These are phyloP conservation scores for Podargus strigoides DNA, from an alignment of 2,797 vertebrate genomes.

Conservation along the genomic window DNA sequence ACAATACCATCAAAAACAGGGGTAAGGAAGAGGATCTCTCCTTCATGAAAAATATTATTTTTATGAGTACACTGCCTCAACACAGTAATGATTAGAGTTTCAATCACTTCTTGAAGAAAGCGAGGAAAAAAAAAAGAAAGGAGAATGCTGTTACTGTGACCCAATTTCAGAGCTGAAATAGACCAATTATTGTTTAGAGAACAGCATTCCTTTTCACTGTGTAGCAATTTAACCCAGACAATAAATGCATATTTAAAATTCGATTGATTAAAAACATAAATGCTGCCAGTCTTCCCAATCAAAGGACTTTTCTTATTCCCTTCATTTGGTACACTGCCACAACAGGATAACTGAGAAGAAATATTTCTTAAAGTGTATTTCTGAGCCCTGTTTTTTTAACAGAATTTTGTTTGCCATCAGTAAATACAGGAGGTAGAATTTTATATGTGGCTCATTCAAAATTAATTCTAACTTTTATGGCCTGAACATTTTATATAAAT, in stretches of 20 bases:
- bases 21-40: not conserved
- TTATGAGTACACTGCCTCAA: not conserved
- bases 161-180: slow-evolving; percentile 8
- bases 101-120: not conserved
- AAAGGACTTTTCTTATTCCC: not conserved
- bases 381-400: not conserved
- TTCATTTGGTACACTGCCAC: not conserved
- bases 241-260: slow-evolving; percentile 25
- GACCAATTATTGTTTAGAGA: not conserved
- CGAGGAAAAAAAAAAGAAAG: not conserved
- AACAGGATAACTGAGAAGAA: not conserved
- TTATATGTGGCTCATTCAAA: not conserved
- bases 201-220: not conserved
- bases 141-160: not conserved
- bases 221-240: slow-evolving; percentile 12
- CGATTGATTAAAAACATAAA: not conserved
- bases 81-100: not conserved
- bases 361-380: not conserved
- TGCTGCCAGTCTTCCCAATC: not conserved
- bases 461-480: not conserved
- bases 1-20: not conserved
- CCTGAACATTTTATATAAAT: not conserved
- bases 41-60: not conserved
- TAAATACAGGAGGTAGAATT: not conserved
- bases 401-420: not conserved